Conservation (phyloP, 2,113 vertebrate species). For the Hipposideros armiger region DNA sequence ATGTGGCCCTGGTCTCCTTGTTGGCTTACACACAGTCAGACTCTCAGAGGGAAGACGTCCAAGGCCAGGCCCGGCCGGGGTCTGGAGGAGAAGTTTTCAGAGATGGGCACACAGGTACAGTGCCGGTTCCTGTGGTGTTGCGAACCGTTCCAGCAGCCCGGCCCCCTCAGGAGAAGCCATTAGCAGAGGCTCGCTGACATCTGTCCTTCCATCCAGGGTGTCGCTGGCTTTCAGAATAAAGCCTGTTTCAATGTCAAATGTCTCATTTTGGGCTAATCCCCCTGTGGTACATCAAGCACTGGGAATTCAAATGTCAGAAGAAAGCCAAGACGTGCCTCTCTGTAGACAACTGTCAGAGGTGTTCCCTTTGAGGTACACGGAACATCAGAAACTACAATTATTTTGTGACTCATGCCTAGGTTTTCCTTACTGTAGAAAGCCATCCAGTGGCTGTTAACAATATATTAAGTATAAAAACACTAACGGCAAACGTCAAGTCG, state of each 20-base stretch:
- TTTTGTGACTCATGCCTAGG: slow-evolving; percentile 81
- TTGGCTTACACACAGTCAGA: slow-evolving; percentile 51
- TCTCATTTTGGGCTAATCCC: slow-evolving; percentile 62
- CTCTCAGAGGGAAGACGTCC: slow-evolving; percentile 51
- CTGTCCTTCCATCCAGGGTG: slow-evolving; percentile 60
- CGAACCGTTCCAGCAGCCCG: slow-evolving; percentile 33
- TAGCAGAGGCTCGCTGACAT: slow-evolving; percentile 60
- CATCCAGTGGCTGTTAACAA: slow-evolving; percentile 90
- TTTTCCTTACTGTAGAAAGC: slow-evolving; percentile 82
- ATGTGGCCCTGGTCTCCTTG: slow-evolving; percentile 31
- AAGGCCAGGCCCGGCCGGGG: neutral
- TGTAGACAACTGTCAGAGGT: slow-evolving; percentile 77
- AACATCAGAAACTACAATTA: slow-evolving; percentile 76
- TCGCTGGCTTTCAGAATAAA: slow-evolving; percentile 79
- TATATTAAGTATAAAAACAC: slow-evolving; percentile 85
- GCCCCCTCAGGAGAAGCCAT: slow-evolving; percentile 39
- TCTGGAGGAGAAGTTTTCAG: neutral
- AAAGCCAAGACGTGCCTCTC: slow-evolving; percentile 76
- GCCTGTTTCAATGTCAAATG: slow-evolving; percentile 64
- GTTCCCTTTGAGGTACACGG: slow-evolving; percentile 74
- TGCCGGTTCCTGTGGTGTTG: neutral
- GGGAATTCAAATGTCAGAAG: slow-evolving; percentile 61
- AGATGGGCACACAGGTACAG: slow-evolving; percentile 30
- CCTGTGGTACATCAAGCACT: slow-evolving; percentile 15
- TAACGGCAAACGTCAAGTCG: slow-evolving; percentile 74